Evolutionary conservation across 2,113 vertebrate genomes (phyloP).

Genomic region (Pseudopodoces humilis): DNA sequence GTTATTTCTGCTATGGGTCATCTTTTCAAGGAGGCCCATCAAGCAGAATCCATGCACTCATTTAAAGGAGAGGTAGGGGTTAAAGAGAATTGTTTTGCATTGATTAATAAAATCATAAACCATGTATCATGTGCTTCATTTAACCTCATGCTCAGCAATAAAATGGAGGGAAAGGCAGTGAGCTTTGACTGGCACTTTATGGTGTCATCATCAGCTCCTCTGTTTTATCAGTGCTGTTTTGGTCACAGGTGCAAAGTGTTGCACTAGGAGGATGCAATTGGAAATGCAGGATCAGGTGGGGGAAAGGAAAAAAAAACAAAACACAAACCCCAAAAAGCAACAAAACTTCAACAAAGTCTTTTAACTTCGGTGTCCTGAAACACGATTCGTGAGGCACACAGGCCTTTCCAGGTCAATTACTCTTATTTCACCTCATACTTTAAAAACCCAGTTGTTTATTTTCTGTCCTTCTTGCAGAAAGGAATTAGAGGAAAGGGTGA

Average conservation of each 20-base stretch:
- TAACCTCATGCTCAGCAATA: rapidly evolving
- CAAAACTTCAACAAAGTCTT: not conserved
- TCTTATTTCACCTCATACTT: not conserved
- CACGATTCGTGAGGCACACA: not conserved
- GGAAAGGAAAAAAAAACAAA: too few relatives aligned
- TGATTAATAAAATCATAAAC: not conserved
- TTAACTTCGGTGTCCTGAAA: not conserved
- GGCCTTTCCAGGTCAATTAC: not conserved
- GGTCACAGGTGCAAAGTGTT: not conserved
- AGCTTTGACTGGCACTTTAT: not conserved
- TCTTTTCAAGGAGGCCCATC: not conserved
- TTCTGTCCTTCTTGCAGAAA: not conserved
- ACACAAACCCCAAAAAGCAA: not conserved
- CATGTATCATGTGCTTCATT: not conserved
- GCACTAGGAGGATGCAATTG: not conserved
- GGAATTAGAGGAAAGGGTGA: not conserved
- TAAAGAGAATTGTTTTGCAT: not conserved
- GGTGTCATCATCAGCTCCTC: not conserved
- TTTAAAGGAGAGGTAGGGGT: not conserved
- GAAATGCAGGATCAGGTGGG: rapidly evolving
- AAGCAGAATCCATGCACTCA: not conserved
- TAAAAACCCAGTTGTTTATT: not conserved
- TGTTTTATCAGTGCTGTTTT: not conserved
- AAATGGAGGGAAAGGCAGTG: not conserved
- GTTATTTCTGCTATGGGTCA: not conserved